These are phyloP conservation scores for Gymnothorax javanicus DNA, from an alignment of 2,797 vertebrate species.

Conservation along the genomic window DNA sequence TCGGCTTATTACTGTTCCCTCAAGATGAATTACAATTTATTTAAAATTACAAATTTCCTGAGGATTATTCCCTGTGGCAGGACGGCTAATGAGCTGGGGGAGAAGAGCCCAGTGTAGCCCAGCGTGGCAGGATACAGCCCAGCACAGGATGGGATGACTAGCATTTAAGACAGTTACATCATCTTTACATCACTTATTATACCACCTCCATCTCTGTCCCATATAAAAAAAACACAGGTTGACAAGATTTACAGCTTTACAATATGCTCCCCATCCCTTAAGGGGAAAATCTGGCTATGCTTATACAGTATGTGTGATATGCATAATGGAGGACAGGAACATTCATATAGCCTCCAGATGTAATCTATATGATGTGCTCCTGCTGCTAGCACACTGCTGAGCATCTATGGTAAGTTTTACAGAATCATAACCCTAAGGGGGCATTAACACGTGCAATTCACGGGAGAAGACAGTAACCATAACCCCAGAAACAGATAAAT, in stretches of 20 bases:
- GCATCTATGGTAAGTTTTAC: background rate
- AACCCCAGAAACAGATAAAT: background rate
- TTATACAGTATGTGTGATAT: background rate
- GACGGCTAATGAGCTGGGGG: slow-evolving; percentile 70
- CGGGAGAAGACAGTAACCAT: background rate
- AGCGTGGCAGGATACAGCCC: background rate
- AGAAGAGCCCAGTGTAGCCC: background rate
- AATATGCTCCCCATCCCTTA: background rate
- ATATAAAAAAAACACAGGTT: background rate
- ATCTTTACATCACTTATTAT: background rate
- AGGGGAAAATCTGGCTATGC: background rate
- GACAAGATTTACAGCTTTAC: background rate
- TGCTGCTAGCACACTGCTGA: background rate
- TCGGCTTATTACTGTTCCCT: slow-evolving; percentile 66
- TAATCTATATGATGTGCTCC: background rate
- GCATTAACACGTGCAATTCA: background rate
- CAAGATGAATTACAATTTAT: slow-evolving; percentile 66
- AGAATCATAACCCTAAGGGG: background rate
- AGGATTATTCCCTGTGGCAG: slow-evolving; percentile 72
- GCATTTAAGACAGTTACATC: background rate
- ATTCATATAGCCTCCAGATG: background rate
- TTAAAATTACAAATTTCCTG: slow-evolving; percentile 56
- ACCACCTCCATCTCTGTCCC: too few relatives aligned
- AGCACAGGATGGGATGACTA: background rate
- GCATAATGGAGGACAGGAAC: background rate